Evolutionary conservation across 2,888 invertebrate species (phyloP).

Genomic region (Drosophila vallismaia): DNA sequence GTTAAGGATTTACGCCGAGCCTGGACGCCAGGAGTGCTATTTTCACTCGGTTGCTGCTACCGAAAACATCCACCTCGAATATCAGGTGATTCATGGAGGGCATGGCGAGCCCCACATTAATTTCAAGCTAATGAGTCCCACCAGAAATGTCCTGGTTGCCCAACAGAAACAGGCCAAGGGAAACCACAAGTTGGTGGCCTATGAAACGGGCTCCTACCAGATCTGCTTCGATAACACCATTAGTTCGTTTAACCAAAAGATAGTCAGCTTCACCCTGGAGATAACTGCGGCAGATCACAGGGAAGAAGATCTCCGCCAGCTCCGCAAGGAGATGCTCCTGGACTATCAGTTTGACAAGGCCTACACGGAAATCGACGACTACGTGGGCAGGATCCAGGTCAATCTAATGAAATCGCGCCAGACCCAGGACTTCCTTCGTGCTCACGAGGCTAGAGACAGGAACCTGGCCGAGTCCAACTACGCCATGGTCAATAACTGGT

Average conservation of each 20-base stretch:
- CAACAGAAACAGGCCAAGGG: conserved; percentile 87
- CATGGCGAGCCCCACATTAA: conserved; percentile 93
- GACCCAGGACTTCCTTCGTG: conserved; percentile 89
- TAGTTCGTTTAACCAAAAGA: conserved; percentile 91
- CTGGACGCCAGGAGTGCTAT: conserved; percentile 91
- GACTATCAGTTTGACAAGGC: conserved; percentile 86
- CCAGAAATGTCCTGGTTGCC: conserved; percentile 86
- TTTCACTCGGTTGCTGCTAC: conserved; percentile 87
- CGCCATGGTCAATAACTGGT: conserved; percentile 92
- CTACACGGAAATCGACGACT: conserved; percentile 87
- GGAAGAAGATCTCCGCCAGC: conserved; percentile 84
- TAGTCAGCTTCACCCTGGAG: conserved; percentile 91
- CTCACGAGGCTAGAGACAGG: conserved; percentile 91
- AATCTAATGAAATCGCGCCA: conserved; percentile 87
- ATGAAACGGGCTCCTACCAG: conserved; percentile 89
- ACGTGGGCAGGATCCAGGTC: conserved; percentile 86
- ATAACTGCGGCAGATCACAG: conserved; percentile 86
- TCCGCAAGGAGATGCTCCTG: conserved; percentile 82
- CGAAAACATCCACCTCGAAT: conserved; percentile 90
- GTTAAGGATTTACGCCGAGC: conserved; percentile 88
- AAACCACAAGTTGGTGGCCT: conserved; percentile 86
- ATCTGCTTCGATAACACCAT: conserved; percentile 95
- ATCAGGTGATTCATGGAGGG: conserved; percentile 91
- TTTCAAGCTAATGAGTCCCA: conserved; percentile 89
- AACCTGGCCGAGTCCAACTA: conserved; percentile 92